A percentile compares a stretch with the other conserved stretches of the same genome.
These are phyloP conservation scores for Octopus sinensis DNA, from an alignment of 1,140 invertebrate species.

Conservation along the genomic window DNA sequence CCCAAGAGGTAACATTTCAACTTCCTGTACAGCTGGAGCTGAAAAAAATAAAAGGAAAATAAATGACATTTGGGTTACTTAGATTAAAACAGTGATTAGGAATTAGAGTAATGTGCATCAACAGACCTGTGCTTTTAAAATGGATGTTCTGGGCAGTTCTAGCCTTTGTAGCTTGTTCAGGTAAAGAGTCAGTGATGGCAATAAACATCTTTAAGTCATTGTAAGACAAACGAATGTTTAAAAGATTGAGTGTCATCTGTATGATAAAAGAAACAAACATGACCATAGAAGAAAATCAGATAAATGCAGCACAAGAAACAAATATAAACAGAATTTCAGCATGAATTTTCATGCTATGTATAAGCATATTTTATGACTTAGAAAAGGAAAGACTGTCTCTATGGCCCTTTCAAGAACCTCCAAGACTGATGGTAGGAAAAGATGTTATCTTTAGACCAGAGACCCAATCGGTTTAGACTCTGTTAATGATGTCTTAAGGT, in stretches of 20 bases:
- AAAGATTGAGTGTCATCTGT: slow-evolving; percentile 46
- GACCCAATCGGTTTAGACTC: not conserved
- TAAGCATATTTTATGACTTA: no score
- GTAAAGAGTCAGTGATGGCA: slow-evolving; percentile 79
- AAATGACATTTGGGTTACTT: not conserved
- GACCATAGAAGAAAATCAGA: no score
- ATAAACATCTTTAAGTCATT: slow-evolving; percentile 90
- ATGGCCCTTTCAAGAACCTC: no score
- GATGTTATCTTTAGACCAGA: no score
- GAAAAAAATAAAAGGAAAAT: not conserved
- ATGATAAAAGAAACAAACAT: slow-evolving; percentile 12
- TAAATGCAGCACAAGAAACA: no score
- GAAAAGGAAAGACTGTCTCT: no score
- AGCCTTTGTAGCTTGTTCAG: slow-evolving; percentile 52
- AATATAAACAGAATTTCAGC: no score
- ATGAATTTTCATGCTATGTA: no score
- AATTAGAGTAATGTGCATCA: not conserved
- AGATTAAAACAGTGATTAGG: not conserved
- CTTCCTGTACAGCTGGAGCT: no score
- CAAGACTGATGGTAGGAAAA: no score
- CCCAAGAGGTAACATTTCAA: not conserved
- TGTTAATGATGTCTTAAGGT: not conserved
- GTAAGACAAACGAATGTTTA: slow-evolving; percentile 86
- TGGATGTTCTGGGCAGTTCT: slow-evolving; percentile 13
- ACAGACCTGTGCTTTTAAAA: not conserved